Evolutionary conservation across 2,888 invertebrate species (phyloP), one percentile per base, ranked within the genome.

Genomic region (Odontomyia ornata): DNA sequence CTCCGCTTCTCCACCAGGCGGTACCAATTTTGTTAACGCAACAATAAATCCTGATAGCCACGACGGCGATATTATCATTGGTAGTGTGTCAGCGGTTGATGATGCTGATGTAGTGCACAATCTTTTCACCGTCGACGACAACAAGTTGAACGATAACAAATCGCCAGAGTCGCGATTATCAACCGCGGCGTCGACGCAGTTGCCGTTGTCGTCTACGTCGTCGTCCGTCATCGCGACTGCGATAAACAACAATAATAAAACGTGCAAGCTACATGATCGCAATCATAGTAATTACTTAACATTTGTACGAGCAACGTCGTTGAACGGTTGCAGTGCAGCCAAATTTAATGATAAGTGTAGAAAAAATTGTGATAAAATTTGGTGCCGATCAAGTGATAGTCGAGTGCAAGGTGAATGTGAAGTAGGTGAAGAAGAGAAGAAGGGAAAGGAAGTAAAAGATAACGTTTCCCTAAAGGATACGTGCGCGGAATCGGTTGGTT

Each of bases 261-360:
- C 79, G 77, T 77, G 65, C 77, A 36, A 78, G 71, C 77, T 15
- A 73, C 76, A 79, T 75, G 78, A 80, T 56, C 78, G 77, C 76
- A 79, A 78, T 78, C 79, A 77, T 80, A 81, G 81, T 81, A 81
- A 81, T 78, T 78, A 80, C 79, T 80, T 77, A 80, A 79, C 79
- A 77, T 80, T 80, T 79, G 80, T 79, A 79, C 79, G 80, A 78
- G 80, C 77, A 77, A 78, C 80, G 80, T 80, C 81, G 79, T 75
- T 67, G 1, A 28, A 69, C 60, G 65, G 77, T 72, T 65, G 52
- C 52, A 52, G 52, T 15, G n/a, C 52, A 36, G 9, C 36, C 9
- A 36, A 9, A 36, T 36, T 9, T 9, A 36, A 36, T 36, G 36
- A 36, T 36, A 36, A 36, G 36, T 36, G 36, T 36, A 9, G 36